Evolutionary conservation across 2,113 vertebrate species (phyloP).

Genomic region (Thalassoma bifasciatum): DNA sequence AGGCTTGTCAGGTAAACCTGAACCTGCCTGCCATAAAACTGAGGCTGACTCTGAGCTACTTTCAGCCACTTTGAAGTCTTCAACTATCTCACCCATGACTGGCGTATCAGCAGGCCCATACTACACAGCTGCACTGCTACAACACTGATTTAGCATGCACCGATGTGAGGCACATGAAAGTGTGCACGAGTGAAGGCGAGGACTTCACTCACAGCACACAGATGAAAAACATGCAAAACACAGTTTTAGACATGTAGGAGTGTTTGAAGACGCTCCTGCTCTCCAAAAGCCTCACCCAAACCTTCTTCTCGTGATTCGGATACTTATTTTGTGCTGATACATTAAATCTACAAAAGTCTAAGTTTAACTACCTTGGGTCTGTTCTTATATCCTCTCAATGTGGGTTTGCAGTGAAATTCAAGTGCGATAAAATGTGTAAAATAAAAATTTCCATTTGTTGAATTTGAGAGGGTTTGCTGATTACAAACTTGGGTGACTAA

Average conservation of each 20-base stretch:
- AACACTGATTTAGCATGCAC: conserved; percentile 49
- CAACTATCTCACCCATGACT: conserved; percentile 67
- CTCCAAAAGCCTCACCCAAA: conserved; percentile 21
- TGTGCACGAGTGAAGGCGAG: background rate
- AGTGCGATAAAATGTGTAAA: too few relatives aligned
- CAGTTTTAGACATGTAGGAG: conserved; percentile 9
- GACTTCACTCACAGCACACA: conserved; percentile 6
- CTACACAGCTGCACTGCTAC: conserved; percentile 40
- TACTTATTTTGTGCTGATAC: conserved; percentile 16
- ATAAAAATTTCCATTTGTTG: background rate
- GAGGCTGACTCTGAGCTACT: conserved; percentile 72
- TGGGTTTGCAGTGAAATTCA: too few relatives aligned
- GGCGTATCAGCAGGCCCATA: conserved; percentile 60
- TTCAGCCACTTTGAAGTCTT: conserved; percentile 75
- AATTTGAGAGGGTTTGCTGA: background rate
- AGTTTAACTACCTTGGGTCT: background rate
- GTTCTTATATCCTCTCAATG: too few relatives aligned
- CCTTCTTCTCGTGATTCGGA: conserved; percentile 10
- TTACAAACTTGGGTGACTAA: background rate
- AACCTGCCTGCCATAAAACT: conserved; percentile 71
- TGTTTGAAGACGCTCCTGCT: conserved; percentile 36
- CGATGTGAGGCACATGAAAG: conserved; percentile 29
- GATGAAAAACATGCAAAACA: conserved; percentile 46
- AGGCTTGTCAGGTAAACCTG: conserved; percentile 81
- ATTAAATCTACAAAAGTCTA: background rate